Conservation (phyloP, 37 sponge, comb jelly and placozoan species). For the Beroe forskalii region DNA sequence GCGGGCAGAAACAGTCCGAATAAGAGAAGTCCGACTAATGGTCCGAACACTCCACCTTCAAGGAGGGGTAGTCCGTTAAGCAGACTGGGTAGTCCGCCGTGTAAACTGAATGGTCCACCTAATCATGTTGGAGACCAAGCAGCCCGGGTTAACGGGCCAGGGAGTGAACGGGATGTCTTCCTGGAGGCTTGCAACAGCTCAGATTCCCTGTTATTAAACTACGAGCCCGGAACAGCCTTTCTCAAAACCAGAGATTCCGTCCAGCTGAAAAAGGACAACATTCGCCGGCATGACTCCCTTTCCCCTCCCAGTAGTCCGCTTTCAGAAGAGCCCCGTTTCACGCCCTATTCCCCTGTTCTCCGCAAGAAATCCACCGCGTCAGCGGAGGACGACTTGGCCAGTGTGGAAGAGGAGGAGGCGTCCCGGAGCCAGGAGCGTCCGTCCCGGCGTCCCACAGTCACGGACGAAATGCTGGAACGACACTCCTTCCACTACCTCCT, state of each 20-base stretch:
- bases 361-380: not conserved
- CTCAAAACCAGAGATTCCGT: constrained; percentile 15
- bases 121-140: too few species aligned
- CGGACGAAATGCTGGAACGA: constrained; percentile 39
- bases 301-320: not conserved
- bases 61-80: too few species aligned
- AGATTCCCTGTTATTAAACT: too few species aligned
- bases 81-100: too few species aligned
- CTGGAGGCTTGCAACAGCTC: too few species aligned
- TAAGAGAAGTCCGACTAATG: too few species aligned
- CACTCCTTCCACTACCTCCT: constrained; percentile 62
- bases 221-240: too few species aligned
- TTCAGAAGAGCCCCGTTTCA: not conserved
- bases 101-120: too few species aligned
- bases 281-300: not conserved
- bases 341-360: not conserved
- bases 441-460: not conserved
- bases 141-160: too few species aligned
- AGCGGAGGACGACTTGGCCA: not conserved
- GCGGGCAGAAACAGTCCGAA: too few species aligned
- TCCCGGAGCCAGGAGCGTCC: not conserved
- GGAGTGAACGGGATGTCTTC: too few species aligned
- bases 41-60: too few species aligned
- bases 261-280: not conserved
- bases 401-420: not conserved